Conservation (phyloP, 2,888 invertebrate genomes). For the Rhopalosiphum nymphaeae region DNA sequence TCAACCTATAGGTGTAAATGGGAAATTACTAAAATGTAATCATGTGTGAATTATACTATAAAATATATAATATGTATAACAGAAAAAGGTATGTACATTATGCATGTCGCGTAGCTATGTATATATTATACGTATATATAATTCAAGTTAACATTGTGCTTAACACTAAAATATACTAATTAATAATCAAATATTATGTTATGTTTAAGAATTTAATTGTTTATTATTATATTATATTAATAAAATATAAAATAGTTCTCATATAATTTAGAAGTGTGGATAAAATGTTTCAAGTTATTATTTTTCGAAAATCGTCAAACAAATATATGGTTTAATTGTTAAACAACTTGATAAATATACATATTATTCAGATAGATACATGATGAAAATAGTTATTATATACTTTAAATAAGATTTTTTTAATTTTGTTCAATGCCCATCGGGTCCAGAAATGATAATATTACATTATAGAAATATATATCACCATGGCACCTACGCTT, state of each 20-base stretch:
- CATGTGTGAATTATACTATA: not conserved
- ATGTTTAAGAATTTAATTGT: not conserved
- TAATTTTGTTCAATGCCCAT: slow-evolving; percentile 50
- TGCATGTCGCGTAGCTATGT: not conserved
- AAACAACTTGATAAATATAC: not conserved
- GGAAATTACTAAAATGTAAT: not conserved
- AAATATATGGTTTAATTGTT: not conserved
- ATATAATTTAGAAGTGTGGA: not conserved
- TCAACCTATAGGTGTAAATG: not conserved
- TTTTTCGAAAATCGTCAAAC: not conserved
- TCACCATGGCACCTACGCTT: slow-evolving; percentile 58
- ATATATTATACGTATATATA: too few relatives aligned
- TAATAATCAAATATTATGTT: not conserved
- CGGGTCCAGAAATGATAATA: slow-evolving; percentile 41
- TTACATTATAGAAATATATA: slow-evolving; percentile 54
- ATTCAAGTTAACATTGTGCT: not conserved
- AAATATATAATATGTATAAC: not conserved
- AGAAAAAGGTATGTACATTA: not conserved
- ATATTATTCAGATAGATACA: not conserved
- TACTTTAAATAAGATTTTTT: slow-evolving; percentile 48
- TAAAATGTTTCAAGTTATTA: not conserved
- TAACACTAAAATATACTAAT: not conserved
- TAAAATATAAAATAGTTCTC: not conserved
- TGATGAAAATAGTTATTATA: slow-evolving; percentile 16
- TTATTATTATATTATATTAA: not conserved